These are phyloP conservation scores for Apostichopus leukothele DNA, from an alignment of 53 echinoderm and acorn worm species.

Conservation along the genomic window DNA sequence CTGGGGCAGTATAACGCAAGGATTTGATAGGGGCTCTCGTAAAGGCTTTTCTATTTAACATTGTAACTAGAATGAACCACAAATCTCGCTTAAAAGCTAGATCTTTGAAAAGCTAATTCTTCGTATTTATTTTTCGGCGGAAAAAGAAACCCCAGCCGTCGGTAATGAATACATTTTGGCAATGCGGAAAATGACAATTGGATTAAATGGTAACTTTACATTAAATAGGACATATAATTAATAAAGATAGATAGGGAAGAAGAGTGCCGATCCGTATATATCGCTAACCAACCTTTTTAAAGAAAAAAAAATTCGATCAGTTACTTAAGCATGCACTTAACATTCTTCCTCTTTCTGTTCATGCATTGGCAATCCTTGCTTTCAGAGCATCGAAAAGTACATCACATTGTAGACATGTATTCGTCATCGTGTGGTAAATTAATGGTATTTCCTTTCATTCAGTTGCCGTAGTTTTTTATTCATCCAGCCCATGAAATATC, in stretches of 20 bases:
- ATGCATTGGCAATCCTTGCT: no score
- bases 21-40: conserved; percentile 15
- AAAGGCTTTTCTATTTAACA: background rate
- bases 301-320: no score
- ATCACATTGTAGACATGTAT: no score
- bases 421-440: no score
- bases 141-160: background rate
- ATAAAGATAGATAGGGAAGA: background rate
- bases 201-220: conserved; percentile 17
- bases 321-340: no score
- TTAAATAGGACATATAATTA: conserved; percentile 31
- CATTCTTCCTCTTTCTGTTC: no score
- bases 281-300: no score
- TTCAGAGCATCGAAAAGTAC: no score
- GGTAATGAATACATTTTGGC: background rate
- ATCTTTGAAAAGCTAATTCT: conserved; percentile 28
- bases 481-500: no score
- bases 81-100: conserved; percentile 24
- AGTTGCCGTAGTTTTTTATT: no score
- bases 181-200: conserved; percentile 24
- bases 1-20: conserved; percentile 9
- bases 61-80: background rate
- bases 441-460: no score
- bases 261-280: no score
- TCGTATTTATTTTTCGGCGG: background rate